These are phyloP conservation scores for Peucedramus taeniatus DNA, from an alignment of 2,113 vertebrate genomes.

Conservation along the genomic window DNA sequence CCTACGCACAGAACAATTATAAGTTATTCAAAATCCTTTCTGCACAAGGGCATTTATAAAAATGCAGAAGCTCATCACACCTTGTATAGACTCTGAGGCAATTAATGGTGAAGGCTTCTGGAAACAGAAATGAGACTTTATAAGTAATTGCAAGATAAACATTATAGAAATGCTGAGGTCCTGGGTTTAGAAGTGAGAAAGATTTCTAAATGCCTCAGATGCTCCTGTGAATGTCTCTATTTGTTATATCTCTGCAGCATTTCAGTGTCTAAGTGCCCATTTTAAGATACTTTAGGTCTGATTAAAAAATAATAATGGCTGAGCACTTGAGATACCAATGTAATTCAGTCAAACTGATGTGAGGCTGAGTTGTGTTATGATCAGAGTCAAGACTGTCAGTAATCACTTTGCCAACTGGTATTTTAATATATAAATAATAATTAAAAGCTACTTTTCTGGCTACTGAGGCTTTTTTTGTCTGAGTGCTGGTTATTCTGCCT, in stretches of 20 bases:
- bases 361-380: background rate
- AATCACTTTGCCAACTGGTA: background rate
- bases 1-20: background rate
- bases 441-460: background rate
- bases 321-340: background rate
- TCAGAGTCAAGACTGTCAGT: background rate
- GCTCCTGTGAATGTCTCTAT: background rate
- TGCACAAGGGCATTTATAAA: background rate
- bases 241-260: background rate
- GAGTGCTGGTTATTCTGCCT: background rate
- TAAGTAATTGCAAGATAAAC: conserved; percentile 22
- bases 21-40: background rate
- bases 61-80: background rate
- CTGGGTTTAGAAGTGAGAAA: background rate
- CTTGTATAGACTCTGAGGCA: background rate
- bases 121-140: conserved; percentile 20
- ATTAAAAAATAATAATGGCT: conserved; percentile 16
- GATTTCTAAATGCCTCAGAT: background rate
- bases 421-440: background rate
- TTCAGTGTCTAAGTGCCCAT: background rate
- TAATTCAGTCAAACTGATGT: background rate
- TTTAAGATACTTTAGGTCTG: conserved; percentile 16
- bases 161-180: conserved; percentile 14
- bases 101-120: background rate
- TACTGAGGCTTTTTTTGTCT: background rate